Base-by-base conservation (phyloP, 1,140 invertebrate genomes). In the Drosophila nasuta region DNA sequence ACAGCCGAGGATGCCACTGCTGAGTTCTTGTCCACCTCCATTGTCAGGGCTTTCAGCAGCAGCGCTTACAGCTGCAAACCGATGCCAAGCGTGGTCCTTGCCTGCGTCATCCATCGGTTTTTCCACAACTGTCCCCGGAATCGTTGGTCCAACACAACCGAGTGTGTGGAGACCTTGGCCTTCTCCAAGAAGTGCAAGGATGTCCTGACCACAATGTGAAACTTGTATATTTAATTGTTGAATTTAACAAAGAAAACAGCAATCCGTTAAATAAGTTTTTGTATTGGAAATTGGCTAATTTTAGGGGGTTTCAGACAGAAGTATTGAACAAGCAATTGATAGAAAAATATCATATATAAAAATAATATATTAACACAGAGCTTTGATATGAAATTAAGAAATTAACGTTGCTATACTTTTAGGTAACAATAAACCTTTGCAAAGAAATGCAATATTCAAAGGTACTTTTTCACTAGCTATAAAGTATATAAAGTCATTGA, bases 141-240 rank as follows among this genome's bases (percentile, higher is more conserved):
- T 64, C 87, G 87, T 5, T 91, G 87, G 88, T 75, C 88, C 1
- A 88, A 91, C 7, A 75, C 75, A 10, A 65, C 83, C 0, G 87
- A 91, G 38, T 91, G 87, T 17, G 46, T 46, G 7, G 78, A 87
- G 33, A 79, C 80, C 1, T n/a, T 82, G 45, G 88, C 77, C 5
- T 75, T 69, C 58, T 56, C 72, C 51, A 75, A 75, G 33, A 81
- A 77, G 51, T 91, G 87, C 70, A 91, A 91, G 58, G 77, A 91
- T 73, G 77, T 75, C 6, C 46, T 91, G 3, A 91, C 82, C 3
- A 87, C 77, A 0, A 91, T 91, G 82, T 91, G n/a, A 81, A 46
- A 5, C 1, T 46, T 2, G 5, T 10, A 1, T 15, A 38, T n/a
- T 35, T 17, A 28, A 15, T n/a, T 30, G 41, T 20, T 20, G 0